A percentile compares a stretch with the other conserved stretches of the same genome.
Evolutionary conservation across 2,113 vertebrate species (phyloP).

Genomic region (Edolisoma coerulescens): DNA sequence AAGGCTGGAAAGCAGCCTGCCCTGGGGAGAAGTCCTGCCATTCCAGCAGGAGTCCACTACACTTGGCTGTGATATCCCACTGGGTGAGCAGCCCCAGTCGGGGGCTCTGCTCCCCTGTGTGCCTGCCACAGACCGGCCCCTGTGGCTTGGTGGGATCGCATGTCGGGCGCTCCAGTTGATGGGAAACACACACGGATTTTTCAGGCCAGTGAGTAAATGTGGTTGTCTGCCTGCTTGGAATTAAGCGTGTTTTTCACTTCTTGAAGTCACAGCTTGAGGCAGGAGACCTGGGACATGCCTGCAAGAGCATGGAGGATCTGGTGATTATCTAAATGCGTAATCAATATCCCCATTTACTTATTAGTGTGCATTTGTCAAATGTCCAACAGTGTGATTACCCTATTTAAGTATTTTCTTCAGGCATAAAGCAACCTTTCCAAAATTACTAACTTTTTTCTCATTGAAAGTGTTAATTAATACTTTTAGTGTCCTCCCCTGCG

Average conservation of each 20-base stretch:
- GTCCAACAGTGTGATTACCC: neutral
- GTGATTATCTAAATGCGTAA: neutral
- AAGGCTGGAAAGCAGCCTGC: neutral
- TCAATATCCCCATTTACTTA: neutral
- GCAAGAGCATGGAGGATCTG: neutral
- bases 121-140: neutral
- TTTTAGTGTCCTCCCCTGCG: constrained; percentile 30
- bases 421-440: constrained; percentile 19
- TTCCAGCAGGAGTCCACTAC: neutral
- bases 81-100: accelerated
- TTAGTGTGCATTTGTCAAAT: neutral
- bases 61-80: accelerated
- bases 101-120: neutral
- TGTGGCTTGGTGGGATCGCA: accelerated
- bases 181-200: accelerated
- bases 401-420: constrained; percentile 28
- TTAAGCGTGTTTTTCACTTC: neutral
- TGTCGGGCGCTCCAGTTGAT: accelerated
- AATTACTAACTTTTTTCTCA: constrained; percentile 27
- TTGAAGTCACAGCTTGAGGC: neutral
- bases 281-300: neutral
- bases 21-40: neutral
- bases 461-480: constrained; percentile 49
- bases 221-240: neutral
- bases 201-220: accelerated